Evolutionary conservation across 2,113 vertebrate species (phyloP), one percentile per base, ranked within the genome.

Genomic region (Sterrhoptilus dennistouni): DNA sequence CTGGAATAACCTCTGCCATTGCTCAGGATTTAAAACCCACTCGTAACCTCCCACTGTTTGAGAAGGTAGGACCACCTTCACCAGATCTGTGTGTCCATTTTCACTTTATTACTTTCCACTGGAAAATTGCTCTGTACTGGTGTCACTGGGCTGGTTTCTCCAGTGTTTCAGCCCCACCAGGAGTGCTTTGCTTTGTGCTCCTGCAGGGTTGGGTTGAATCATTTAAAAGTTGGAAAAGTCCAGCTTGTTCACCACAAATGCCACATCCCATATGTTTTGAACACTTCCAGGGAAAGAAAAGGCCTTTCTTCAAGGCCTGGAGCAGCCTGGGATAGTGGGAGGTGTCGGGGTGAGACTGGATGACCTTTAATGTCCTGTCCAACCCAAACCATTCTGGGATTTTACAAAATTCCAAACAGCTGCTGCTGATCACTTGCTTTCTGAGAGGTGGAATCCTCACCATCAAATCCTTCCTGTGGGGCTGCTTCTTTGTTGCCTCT

Each of bases 11-110:
- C 53, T 52, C 36, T 57, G 21, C 45, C 3, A 0, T 8, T 22
- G 33, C n/a, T 79, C n/a, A 5, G 66, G 38, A 20, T 53, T 60
- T n/a, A 60, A 76, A 69, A 33, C n/a, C 13, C 53, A 1, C 11
- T 24, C 7, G 1, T 9, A 22, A 29, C 14, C 56, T 77, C 0
- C 0, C 4, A 16, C 29, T 35, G 2, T 8, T 74, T 27, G n/a
- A 19, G 47, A 21, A 21, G 5, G 5, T 14, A 28, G 15, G 11
- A 0, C 38, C 27, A 20, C 9, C 31, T 33, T 38, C 10, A 5
- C 19, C 16, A 6, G 28, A 1, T 36, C 5, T 4, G 10, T 1
- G 1, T 14, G 27, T 18, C 5, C 5, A 3, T 21, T 28, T 78
- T 20, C 17, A 6, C 27, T 20, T 52, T 9, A 11, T 13, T 75